phyloP scores from a whole-genome alignment of 2,797 vertebrate genomes.

The Pangasius macronema region DNA sequence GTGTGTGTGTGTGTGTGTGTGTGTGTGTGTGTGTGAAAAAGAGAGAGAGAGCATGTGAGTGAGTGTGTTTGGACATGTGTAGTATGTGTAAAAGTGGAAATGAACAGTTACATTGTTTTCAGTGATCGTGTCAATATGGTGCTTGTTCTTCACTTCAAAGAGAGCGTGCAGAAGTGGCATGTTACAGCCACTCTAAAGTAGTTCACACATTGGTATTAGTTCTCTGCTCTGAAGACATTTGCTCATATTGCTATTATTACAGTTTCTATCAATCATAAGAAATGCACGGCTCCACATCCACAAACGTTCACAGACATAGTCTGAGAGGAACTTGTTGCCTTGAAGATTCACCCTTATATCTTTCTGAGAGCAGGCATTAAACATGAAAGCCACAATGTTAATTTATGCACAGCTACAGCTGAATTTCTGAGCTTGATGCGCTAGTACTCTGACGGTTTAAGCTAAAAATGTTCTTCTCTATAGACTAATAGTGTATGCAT shows the following conservation, averaged over 20 bases:
- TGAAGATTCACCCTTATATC: conserved; percentile 15
- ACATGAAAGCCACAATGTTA: conserved; percentile 6
- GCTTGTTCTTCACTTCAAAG: conserved; percentile 29
- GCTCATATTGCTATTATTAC: conserved; percentile 29
- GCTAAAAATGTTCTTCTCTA: not conserved
- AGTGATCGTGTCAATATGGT: conserved; percentile 16
- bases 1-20: not conserved
- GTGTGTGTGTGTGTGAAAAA: not conserved
- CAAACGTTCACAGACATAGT: not conserved
- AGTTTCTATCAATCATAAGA: conserved; percentile 34
- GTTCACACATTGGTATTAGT: not conserved
- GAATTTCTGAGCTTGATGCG: not conserved
- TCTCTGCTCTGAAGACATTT: not conserved
- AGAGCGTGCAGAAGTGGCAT: conserved; percentile 17
- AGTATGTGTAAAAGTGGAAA: conserved; percentile 7
- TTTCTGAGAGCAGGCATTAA: not conserved
- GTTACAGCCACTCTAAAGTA: conserved; percentile 31
- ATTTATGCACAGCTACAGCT: conserved; percentile 13
- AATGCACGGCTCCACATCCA: conserved; percentile 11
- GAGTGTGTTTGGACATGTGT: not conserved
- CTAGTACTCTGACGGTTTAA: not conserved
- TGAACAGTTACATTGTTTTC: conserved; percentile 35
- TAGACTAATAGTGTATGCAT: not conserved
- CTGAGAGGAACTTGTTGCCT: conserved; percentile 16
- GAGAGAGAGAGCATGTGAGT: not conserved